Percentiles rank a stretch among this genome's conserved stretches.
These are phyloP conservation scores for Agriopis marginaria DNA, from an alignment of 2,888 invertebrate genomes.

Conservation along the genomic window DNA sequence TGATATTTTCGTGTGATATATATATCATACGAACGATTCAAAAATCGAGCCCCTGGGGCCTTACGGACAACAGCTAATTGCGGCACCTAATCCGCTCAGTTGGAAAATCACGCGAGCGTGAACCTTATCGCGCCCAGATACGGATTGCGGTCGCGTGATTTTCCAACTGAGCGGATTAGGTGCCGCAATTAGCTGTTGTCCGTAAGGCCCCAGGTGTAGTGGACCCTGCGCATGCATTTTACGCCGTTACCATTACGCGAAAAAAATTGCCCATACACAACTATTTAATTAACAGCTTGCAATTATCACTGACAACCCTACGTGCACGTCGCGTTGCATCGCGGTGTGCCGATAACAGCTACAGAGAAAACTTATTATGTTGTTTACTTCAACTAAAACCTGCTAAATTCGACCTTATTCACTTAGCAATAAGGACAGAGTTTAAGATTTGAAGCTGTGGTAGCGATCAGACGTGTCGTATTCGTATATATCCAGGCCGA, in stretches of 20 bases:
- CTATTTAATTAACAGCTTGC: slow-evolving; percentile 23
- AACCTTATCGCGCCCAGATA: no score
- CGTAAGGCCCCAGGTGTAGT: no score
- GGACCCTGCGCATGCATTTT: neutral
- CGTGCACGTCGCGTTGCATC: slow-evolving; percentile 52
- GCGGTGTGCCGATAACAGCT: slow-evolving; percentile 76
- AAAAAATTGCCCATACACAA: neutral
- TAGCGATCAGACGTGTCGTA: slow-evolving; percentile 44
- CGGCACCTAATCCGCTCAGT: no score
- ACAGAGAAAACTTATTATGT: slow-evolving; percentile 71
- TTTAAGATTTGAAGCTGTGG: slow-evolving; percentile 30
- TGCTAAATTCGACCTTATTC: slow-evolving; percentile 41
- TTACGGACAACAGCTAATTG: no score
- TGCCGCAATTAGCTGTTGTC: no score
- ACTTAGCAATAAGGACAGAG: slow-evolving; percentile 10
- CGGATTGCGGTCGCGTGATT: no score
- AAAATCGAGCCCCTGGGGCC: no score
- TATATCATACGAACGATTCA: no score
- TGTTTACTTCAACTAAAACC: slow-evolving; percentile 49
- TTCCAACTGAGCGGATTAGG: no score
- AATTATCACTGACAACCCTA: slow-evolving; percentile 50
- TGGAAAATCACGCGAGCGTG: no score
- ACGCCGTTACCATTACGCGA: neutral
- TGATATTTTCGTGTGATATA: no score
- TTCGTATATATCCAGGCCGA: slow-evolving; percentile 33